Evolutionary conservation across 2,888 invertebrate species (phyloP), one percentile per base, ranked within the genome.

Genomic region (Luperina testacea): DNA sequence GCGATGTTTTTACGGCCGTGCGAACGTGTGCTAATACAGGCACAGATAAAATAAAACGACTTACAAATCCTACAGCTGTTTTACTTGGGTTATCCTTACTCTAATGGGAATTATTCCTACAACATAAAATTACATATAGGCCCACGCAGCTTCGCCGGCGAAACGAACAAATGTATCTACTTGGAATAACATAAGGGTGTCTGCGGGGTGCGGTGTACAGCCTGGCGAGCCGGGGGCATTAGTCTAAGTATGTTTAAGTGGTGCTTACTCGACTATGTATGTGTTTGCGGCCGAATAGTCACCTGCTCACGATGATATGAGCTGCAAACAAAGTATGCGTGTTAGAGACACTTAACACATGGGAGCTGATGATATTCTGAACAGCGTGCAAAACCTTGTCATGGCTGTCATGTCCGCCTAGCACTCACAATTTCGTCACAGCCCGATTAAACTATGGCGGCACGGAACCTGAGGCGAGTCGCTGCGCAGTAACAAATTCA

Each of bases 301-400:
- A 95, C 95, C 81, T 93, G 97, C 97, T 97, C 97, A 97, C 97
- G 97, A 96, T 93, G 97, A 96, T 95, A 97, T 97, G 95, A 97
- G 97, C 97, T 97, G 97, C 70, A 89, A 91, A 83, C 65, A 80
- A 78, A 84, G 73, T 68, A 67, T 51, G 53, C 8, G 27, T 38
- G 32, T 82, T 80, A 87, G 42, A 61, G 59, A 48, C 67, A 77
- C n/a, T 73, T 72, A 27, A 38, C 13, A n/a, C 27, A n/a, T 48
- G 32, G 8, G 4, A 32, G n/a, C n/a, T 20, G 51, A 68, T 57
- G 45, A 71, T 38, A 57, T 75, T 67, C 75, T 78, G 63, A 67
- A 72, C 65, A 78, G 59, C 45, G 38, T 68, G 53, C 15, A 78
- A 17, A 24, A 48, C 13, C 5, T 48, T 5, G 15, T 6, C 27